Percentiles rank a stretch among this genome's conserved stretches.
Evolutionary conservation across 2,888 invertebrate species (phyloP).

Genomic region (Melanargia galathea): DNA sequence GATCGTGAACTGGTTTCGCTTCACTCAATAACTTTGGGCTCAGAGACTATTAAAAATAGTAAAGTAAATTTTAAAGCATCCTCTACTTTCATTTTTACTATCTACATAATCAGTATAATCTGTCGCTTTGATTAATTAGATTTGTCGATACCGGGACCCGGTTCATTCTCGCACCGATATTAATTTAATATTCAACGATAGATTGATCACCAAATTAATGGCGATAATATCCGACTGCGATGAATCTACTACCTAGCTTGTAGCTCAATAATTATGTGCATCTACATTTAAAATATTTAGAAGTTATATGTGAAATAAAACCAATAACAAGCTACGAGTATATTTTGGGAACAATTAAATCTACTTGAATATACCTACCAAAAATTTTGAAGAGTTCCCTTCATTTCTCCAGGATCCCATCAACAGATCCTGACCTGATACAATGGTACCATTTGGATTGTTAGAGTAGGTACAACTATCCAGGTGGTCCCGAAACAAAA

Average conservation of each 20-base stretch:
- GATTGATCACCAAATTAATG: slow-evolving; percentile 34
- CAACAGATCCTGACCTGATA: too few species aligned
- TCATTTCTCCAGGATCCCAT: too few species aligned
- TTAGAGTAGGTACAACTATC: too few species aligned
- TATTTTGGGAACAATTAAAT: too few species aligned
- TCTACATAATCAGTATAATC: slow-evolving; percentile 13
- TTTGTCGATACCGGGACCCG: slow-evolving; percentile 24
- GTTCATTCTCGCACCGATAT: slow-evolving; percentile 21
- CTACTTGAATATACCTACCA: too few species aligned
- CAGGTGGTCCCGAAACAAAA: too few species aligned
- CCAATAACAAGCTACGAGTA: too few species aligned
- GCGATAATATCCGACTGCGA: slow-evolving; percentile 22
- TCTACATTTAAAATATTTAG: not conserved
- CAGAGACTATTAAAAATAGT: not conserved
- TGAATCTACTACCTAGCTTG: slow-evolving; percentile 2
- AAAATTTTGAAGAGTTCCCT: too few species aligned
- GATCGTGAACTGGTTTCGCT: not conserved
- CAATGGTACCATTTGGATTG: too few species aligned
- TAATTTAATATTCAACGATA: slow-evolving; percentile 31
- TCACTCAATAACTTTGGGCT: not conserved
- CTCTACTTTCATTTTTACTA: slow-evolving; percentile 11
- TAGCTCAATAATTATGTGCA: slow-evolving; percentile 1
- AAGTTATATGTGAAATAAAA: too few species aligned
- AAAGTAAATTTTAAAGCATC: not conserved
- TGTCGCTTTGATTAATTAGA: slow-evolving; percentile 29